Evolutionary conservation across 1,140 invertebrate species (phyloP).

Genomic region (Pararge aegeria): DNA sequence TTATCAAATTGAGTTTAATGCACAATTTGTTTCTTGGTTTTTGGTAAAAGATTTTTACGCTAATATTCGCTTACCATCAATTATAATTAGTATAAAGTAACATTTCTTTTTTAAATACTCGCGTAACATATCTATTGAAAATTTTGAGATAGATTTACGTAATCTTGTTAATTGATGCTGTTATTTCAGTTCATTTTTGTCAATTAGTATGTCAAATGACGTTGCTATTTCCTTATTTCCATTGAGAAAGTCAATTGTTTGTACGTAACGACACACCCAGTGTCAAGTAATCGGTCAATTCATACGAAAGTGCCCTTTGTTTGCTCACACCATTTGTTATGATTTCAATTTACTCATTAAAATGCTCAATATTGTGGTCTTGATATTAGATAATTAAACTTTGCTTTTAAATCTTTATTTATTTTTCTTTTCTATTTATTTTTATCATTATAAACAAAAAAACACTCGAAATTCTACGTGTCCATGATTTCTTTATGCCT

Average conservation of each 20-base stretch:
- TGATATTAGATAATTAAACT: slow-evolving; percentile 71
- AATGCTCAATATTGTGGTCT: slow-evolving; percentile 74
- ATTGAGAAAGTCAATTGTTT: slow-evolving; percentile 64
- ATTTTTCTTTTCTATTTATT: slow-evolving; percentile 58
- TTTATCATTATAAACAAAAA: not conserved
- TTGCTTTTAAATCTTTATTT: slow-evolving; percentile 55
- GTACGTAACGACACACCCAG: slow-evolving; percentile 39
- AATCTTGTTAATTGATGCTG: slow-evolving; percentile 59
- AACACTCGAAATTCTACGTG: slow-evolving; percentile 1
- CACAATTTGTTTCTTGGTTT: not conserved
- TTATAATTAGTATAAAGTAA: not conserved
- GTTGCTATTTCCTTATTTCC: slow-evolving; percentile 45
- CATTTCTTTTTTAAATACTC: not conserved
- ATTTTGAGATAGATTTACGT: slow-evolving; percentile 50
- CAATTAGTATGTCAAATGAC: slow-evolving; percentile 67
- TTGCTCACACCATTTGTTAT: slow-evolving; percentile 57
- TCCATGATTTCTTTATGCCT: slow-evolving; percentile 16
- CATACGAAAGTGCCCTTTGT: slow-evolving; percentile 55
- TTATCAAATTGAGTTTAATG: not conserved
- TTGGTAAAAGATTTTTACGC: not conserved
- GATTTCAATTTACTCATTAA: slow-evolving; percentile 67
- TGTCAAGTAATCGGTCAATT: slow-evolving; percentile 68
- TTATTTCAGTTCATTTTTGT: slow-evolving; percentile 71
- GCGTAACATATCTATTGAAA: not conserved
- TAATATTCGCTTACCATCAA: not conserved